Evolutionary conservation across 2,797 vertebrate species (phyloP), one percentile per base, ranked within the genome.

Genomic region (Monodelphis domestica): DNA sequence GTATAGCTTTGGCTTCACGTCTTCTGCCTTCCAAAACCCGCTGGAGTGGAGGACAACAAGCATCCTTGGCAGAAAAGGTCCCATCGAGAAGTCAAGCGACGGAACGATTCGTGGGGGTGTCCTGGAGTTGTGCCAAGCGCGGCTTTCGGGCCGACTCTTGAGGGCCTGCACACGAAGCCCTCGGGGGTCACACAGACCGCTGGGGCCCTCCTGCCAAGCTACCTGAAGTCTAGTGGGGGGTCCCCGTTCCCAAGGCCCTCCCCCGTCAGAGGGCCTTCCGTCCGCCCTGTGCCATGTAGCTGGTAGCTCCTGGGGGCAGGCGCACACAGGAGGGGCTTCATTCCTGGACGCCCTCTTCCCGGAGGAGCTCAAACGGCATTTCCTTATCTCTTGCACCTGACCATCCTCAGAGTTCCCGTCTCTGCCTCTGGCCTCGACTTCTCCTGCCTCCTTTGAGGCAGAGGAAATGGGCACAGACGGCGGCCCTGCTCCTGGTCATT

Each of bases 361-460:
- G 5, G n/a, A 0, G 5, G 59, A 38, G 30, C 33, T 70, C n/a
- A n/a, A n/a, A n/a, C n/a, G n/a, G n/a, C n/a, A n/a, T n/a, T n/a
- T n/a, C n/a, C n/a, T n/a, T n/a, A 30, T 70, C n/a, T 63, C 59
- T 59, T 70, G 10, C 38, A 15, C 21, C 15, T 30, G n/a, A 63
- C 63, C 63, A 21, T 15, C 56, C 51, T 70, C 14, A 2, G 54
- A 12, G 24, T 26, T 53, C 0, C 33, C 30, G 2, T 5, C 56
- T 0, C 0, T 2, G 14, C 9, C 54, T 53, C 45, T 1, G 21
- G 54, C 0, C 29, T n/a, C n/a, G n/a, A n/a, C n/a, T n/a, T n/a
- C n/a, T n/a, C n/a, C n/a, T n/a, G n/a, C n/a, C n/a, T n/a, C n/a
- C n/a, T 63, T n/a, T 33, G 12, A 63, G 59, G 0, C 33, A n/a